Percentiles rank a stretch among this genome's conserved stretches.
Evolutionary conservation across 1,140 invertebrate genomes (phyloP).

Genomic region (Trypoxylus dichotomus): DNA sequence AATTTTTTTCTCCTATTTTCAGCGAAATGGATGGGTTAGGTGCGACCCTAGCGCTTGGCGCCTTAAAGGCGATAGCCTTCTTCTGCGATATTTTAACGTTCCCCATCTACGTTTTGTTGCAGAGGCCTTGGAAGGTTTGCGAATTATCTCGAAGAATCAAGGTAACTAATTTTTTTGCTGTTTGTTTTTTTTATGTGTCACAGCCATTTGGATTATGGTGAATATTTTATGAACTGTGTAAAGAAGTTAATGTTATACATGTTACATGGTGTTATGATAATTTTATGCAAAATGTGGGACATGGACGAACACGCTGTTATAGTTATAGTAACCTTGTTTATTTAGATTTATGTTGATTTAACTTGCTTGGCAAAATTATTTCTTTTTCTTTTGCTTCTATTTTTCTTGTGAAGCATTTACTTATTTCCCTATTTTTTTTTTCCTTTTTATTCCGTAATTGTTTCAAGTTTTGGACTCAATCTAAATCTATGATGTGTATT

Average conservation of each 20-base stretch:
- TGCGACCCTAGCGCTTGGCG: constrained; percentile 71
- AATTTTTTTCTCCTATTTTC: constrained; percentile 49
- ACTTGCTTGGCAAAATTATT: neutral
- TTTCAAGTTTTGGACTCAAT: too few species aligned
- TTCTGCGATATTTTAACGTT: constrained; percentile 89
- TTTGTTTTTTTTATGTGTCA: constrained; percentile 28
- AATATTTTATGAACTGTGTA: too few species aligned
- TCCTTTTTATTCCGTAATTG: too few species aligned
- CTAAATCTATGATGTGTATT: too few species aligned
- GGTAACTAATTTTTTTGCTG: constrained; percentile 56
- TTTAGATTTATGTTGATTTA: too few species aligned
- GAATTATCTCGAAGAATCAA: constrained; percentile 74
- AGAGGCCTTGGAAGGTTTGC: constrained; percentile 83
- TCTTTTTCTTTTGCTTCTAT: too few species aligned
- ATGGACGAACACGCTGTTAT: too few species aligned
- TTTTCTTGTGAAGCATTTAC: too few species aligned
- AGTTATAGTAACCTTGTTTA: too few species aligned
- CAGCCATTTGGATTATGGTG: neutral
- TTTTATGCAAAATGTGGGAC: neutral
- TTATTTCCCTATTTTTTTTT: too few species aligned
- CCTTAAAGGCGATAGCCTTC: constrained; percentile 76
- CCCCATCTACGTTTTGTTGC: constrained; percentile 84
- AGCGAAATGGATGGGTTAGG: constrained; percentile 78
- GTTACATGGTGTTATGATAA: neutral
- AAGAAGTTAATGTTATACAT: too few species aligned